Evolutionary conservation across 2,113 vertebrate genomes (phyloP).

Genomic region (Ceratotherium simum): DNA sequence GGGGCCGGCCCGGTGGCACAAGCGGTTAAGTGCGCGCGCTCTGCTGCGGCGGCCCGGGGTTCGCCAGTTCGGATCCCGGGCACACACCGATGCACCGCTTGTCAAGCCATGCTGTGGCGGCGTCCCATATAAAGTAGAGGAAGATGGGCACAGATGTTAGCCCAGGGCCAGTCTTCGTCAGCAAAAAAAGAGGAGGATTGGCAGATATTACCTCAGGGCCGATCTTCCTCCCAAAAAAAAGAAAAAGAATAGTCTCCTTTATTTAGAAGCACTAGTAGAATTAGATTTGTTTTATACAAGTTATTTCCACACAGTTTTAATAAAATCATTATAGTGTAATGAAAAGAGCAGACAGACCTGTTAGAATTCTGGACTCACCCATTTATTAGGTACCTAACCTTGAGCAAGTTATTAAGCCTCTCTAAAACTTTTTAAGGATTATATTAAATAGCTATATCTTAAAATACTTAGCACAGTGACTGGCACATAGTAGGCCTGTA

Average conservation of each 20-base stretch:
- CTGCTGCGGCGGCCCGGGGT: too few relatives aligned
- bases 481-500: neutral
- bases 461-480: neutral
- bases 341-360: neutral
- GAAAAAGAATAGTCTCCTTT: constrained; percentile 7
- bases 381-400: neutral
- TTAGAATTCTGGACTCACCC: neutral
- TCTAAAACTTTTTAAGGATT: constrained; percentile 33
- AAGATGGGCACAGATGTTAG: too few relatives aligned
- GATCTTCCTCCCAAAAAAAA: too few relatives aligned
- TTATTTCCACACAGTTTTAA: constrained; percentile 23
- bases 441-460: neutral
- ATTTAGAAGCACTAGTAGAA: neutral
- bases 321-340: neutral
- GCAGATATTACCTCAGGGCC: too few relatives aligned
- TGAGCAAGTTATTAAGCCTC: constrained; percentile 33
- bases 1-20: too few relatives aligned
- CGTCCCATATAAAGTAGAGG: too few relatives aligned
- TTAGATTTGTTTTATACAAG: constrained; percentile 10
- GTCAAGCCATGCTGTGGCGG: too few relatives aligned
- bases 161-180: too few relatives aligned
- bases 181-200: too few relatives aligned
- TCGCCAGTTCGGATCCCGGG: too few relatives aligned
- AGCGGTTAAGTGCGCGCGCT: too few relatives aligned
- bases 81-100: too few relatives aligned